Percentiles rank a stretch among this genome's conserved stretches.
phyloP scores from a whole-genome alignment of 1,140 invertebrate genomes.

The Cotesia vestalis region DNA sequence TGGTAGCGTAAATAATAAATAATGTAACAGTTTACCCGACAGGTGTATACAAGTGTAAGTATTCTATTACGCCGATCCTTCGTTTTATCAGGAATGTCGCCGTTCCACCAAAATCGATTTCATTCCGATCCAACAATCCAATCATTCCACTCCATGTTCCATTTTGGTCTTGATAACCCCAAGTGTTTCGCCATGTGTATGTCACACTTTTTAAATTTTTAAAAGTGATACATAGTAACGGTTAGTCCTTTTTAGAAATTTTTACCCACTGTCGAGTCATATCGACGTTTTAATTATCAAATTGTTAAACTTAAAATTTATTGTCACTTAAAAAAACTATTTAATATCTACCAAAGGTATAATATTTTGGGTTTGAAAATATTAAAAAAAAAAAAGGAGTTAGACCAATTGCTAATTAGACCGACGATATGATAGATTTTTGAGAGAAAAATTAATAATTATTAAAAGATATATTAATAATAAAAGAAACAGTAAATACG shows the following conservation, averaged over 20 bases:
- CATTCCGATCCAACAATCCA: constrained; percentile 67
- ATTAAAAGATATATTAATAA: neutral
- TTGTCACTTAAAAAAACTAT: too few species aligned
- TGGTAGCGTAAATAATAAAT: neutral
- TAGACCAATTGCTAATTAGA: too few species aligned
- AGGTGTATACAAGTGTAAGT: constrained; percentile 70
- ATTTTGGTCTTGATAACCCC: constrained; percentile 66
- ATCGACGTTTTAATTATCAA: too few species aligned
- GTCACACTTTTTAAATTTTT: constrained; percentile 50
- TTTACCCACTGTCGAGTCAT: too few species aligned
- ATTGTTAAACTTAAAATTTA: too few species aligned
- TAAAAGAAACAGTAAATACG: constrained; percentile 45
- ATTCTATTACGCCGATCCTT: constrained; percentile 69
- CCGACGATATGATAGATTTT: too few species aligned
- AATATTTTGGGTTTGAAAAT: too few species aligned
- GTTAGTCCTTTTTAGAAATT: too few species aligned
- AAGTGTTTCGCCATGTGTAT: constrained; percentile 65
- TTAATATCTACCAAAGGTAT: too few species aligned
- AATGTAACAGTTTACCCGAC: constrained; percentile 53
- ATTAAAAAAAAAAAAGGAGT: too few species aligned
- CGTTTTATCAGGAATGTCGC: constrained; percentile 70
- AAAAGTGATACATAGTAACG: too few species aligned
- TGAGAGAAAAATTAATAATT: neutral
- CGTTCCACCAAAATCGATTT: constrained; percentile 73
- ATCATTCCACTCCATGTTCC: constrained; percentile 73